Evolutionary conservation across 2,113 vertebrate species (phyloP), one percentile per base, ranked within the genome.

Genomic region (Daboia siamensis): DNA sequence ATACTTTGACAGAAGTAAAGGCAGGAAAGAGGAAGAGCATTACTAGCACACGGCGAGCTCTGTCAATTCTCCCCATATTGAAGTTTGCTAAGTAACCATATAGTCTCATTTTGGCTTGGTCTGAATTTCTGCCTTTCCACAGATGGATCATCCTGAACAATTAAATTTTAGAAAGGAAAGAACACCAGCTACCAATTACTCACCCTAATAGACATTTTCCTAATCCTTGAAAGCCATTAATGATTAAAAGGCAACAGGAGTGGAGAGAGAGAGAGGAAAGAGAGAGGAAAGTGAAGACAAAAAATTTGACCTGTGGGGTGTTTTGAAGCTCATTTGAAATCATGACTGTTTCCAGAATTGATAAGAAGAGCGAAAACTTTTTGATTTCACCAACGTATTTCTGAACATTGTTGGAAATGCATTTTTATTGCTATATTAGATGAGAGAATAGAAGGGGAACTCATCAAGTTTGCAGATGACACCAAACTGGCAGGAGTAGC

Each of bases 211-310:
- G 96, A 95, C 89, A 0, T 95, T 85, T 94, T 93, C 93, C 74
- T 94, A 96, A 96, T 96, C 93, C 87, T 91, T 85, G 96, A 95
- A 95, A 94, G 91, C 94, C 94, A 93, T 91, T 93, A 93, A 95
- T 94, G 95, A 96, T 97, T 95, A 95, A 94, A 95, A 94, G 95
- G 94, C 95, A 94, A 93, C 94, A 94, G 89, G 91, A 94, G 94
- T 15, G 54, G 1, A 54, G 12, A 87, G 15, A 84, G 5, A 44
- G 57, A 23, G 57, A 23, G 6, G n/a, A n/a, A n/a, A 21, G n/a
- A 85, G n/a, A 44, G 39, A 44, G n/a, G 39, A 44, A 84, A 2
- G n/a, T 23, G n/a, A 80, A 29, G 12, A 12, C 6, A 90, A 88
- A 88, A 21, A 59, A 3, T 94, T 91, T 94, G 95, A 96, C 95